phyloP scores from a whole-genome alignment of 2,113 vertebrate genomes.

The Bambusicola thoracicus region DNA sequence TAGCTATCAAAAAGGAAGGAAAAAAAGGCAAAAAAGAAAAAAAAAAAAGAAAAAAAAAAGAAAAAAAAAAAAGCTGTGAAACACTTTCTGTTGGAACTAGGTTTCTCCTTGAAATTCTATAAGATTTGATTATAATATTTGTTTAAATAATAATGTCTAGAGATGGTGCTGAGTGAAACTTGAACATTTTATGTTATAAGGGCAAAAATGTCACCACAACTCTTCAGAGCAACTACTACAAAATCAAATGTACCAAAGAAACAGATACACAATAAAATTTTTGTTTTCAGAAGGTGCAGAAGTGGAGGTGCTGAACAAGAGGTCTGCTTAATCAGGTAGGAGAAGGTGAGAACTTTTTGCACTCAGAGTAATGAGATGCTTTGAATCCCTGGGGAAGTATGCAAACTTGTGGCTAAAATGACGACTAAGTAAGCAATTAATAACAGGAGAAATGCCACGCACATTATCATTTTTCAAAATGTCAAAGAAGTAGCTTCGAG shows the following conservation, averaged over 20 bases:
- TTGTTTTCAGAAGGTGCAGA: background rate
- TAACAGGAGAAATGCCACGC: background rate
- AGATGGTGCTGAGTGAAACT: background rate
- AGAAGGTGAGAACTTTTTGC: background rate
- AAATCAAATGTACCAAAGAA: background rate
- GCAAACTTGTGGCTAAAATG: conserved; percentile 5
- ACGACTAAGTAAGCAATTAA: background rate
- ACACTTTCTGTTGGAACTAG: background rate
- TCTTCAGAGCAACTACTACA: background rate
- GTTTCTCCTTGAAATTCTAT: background rate
- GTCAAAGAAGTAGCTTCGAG: background rate
- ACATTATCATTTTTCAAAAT: background rate
- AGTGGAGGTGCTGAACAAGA: background rate
- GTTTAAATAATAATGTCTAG: background rate
- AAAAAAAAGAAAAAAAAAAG: background rate
- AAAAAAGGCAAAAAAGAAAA: too few species aligned
- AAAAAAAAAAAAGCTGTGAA: background rate
- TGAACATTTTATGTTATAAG: background rate
- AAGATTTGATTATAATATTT: background rate
- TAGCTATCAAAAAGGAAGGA: background rate
- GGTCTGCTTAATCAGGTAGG: background rate
- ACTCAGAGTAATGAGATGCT: background rate
- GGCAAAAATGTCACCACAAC: background rate
- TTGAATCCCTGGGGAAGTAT: background rate
- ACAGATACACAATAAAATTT: background rate